Base-by-base conservation (phyloP, 2,113 vertebrate genomes). In the Pelusios castaneus region DNA sequence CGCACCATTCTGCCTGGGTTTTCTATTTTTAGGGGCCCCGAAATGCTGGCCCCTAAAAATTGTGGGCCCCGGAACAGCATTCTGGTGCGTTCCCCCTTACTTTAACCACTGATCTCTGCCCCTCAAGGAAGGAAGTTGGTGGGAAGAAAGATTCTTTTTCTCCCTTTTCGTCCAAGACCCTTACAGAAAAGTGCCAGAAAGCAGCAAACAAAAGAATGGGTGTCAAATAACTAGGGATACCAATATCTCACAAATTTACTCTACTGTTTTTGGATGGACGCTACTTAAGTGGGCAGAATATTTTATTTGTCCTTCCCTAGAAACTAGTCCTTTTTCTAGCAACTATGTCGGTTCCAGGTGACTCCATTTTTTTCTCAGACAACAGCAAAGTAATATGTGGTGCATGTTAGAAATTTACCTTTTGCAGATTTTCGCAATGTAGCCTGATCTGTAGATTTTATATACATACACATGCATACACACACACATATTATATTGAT, bases 131-230 rank as follows among this genome's bases (percentile, higher is more conserved):
- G 76, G 73, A 92, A 87, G 52, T 80, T 82, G 43, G 55, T 81
- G 58, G 63, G 92, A 89, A 49, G 77, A 6, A 70, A 16, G 58
- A 34, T 55, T 5, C 94, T 94, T 87, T 94, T 87, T 5, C n/a
- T 87, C 90, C 82, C 13, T 75, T 25, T 75, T 24, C 41, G 10
- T 12, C 91, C 45, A 24, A 85, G 27, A 95, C 45, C 56, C 49
- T 91, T 80, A 77, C 77, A 87, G 93, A 56, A 45, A 91, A 84
- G 31, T 95, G 91, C 25, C 81, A 89, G 77, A 19, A 89, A 92
- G 85, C n/a, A 89, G 49, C 49, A 87, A 82, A 95, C 90, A 52
- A 3, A 73, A 47, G 12, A 0, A 2, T 52, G 63, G 21, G 12
- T 1, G 52, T 63, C 87, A 89, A 63, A 76, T 79, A 17, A 14